Evolutionary conservation across 2,888 invertebrate species (phyloP), one percentile per base, ranked within the genome.

Genomic region (Melinopterus prodromus): DNA sequence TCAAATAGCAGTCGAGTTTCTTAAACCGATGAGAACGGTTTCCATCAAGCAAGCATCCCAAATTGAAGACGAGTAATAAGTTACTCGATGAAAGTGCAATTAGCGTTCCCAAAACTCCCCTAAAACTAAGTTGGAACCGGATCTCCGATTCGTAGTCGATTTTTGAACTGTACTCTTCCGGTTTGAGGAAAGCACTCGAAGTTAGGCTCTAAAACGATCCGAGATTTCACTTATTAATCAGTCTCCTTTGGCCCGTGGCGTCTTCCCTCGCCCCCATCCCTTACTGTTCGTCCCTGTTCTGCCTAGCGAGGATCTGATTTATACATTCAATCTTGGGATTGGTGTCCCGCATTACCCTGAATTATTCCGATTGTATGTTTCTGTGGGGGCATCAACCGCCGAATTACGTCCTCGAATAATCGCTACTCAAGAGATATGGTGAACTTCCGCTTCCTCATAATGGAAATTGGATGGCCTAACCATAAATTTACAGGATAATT

Each of bases 191-290:
- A 74, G 35, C 35, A 35, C 74, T 74, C 53, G 74, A 74, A 35
- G 74, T 35, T 35, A 74, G 36, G 74, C 37, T 74, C 74, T 74
- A 74, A 74, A 74, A 74, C 74, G 74, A 12, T 26, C 53, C 74
- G 74, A 74, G 74, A 74, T 74, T 74, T 74, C 35, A 74, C 74
- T 74, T 74, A 74, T 74, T 74, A 74, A 74, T 74, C 74, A 74
- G 74, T 74, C 74, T 74, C 37, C 74, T 35, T 12, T 36, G 74
- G 35, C 53, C 53, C 53, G 53, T 12, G 12, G 53, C 9, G 53
- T 12, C 12, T 53, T 1, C 53, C 53, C 53, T 53, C 53, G 53
- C 53, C 53, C 53, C 53, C 0, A 7, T 1, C 53, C 53, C 9
- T 12, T 53, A 9, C 53, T 53, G 53, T 53, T 53, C 53, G 7